These are phyloP conservation scores for Brachyhypopomus gauderio DNA, from an alignment of 2,113 vertebrate genomes.

Conservation along the genomic window DNA sequence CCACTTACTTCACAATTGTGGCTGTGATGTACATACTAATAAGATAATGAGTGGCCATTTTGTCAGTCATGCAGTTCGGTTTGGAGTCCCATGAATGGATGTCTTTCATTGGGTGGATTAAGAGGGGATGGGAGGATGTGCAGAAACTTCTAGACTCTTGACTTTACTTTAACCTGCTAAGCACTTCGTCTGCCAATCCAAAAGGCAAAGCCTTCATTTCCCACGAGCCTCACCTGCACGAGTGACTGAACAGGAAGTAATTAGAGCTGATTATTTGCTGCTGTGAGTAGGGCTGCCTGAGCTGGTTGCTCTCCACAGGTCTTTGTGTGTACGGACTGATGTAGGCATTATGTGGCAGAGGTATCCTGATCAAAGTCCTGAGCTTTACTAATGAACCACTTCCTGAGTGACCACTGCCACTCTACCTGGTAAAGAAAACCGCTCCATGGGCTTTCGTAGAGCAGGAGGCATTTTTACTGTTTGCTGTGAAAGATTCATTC, in stretches of 20 bases:
- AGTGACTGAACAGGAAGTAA: slow-evolving; percentile 69
- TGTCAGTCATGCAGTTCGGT: slow-evolving; percentile 61
- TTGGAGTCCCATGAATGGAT: slow-evolving; percentile 63
- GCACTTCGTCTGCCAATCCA: slow-evolving; percentile 32
- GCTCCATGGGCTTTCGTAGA: neutral
- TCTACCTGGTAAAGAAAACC: neutral
- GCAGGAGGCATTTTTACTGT: neutral
- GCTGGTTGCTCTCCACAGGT: slow-evolving; percentile 19
- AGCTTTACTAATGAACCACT: neutral
- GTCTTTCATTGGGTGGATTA: slow-evolving; percentile 35
- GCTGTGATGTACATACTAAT: slow-evolving; percentile 74
- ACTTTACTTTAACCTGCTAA: neutral
- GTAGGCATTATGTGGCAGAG: slow-evolving; percentile 15
- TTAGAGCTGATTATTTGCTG: slow-evolving; percentile 70
- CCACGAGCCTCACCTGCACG: slow-evolving; percentile 60
- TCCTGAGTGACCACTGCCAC: neutral
- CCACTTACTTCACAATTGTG: neutral
- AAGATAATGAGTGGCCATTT: slow-evolving; percentile 67
- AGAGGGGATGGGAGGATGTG: slow-evolving; percentile 30
- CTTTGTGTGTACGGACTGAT: slow-evolving; percentile 15
- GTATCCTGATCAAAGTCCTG: slow-evolving; percentile 29
- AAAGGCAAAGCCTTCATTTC: slow-evolving; percentile 65
- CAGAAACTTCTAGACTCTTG: slow-evolving; percentile 41
- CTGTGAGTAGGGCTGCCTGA: slow-evolving; percentile 56
- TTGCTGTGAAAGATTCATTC: neutral